phyloP scores from a whole-genome alignment of 2,113 vertebrate species.

The Pteropus alecto region DNA sequence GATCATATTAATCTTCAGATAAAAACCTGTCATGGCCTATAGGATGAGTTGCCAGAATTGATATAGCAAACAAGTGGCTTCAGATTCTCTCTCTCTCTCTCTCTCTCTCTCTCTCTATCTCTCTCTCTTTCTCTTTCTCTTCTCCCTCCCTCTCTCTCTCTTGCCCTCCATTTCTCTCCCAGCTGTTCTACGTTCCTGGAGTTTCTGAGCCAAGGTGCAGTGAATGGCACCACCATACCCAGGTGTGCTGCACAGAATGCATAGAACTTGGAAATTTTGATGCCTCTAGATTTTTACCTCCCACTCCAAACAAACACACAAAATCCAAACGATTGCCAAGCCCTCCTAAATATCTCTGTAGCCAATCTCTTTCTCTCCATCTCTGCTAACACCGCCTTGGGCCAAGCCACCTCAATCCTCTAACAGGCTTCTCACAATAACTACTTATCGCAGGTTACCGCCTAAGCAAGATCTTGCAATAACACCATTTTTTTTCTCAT shows the following conservation, averaged over 20 bases:
- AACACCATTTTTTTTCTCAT: background rate
- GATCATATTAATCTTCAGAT: background rate
- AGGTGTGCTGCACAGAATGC: background rate
- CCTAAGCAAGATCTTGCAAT: background rate
- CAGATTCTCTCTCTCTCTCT: too few species aligned
- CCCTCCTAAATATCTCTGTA: background rate
- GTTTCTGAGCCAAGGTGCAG: background rate
- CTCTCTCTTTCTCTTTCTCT: too few species aligned
- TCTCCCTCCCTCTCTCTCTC: too few species aligned
- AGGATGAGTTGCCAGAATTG: background rate
- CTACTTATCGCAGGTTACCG: background rate
- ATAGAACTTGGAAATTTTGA: background rate
- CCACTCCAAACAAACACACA: background rate
- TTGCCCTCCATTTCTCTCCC: too few species aligned
- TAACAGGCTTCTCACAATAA: background rate
- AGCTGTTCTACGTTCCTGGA: background rate
- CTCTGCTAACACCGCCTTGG: background rate
- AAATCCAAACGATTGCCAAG: background rate
- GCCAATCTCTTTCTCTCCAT: fast-evolving
- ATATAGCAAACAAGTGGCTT: background rate
- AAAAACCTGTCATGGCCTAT: background rate
- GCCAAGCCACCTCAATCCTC: background rate
- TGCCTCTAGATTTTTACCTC: background rate
- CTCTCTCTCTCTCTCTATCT: background rate
- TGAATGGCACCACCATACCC: background rate